Base-by-base conservation (phyloP, 2,888 invertebrate genomes). In the Tiliacea citrago region DNA sequence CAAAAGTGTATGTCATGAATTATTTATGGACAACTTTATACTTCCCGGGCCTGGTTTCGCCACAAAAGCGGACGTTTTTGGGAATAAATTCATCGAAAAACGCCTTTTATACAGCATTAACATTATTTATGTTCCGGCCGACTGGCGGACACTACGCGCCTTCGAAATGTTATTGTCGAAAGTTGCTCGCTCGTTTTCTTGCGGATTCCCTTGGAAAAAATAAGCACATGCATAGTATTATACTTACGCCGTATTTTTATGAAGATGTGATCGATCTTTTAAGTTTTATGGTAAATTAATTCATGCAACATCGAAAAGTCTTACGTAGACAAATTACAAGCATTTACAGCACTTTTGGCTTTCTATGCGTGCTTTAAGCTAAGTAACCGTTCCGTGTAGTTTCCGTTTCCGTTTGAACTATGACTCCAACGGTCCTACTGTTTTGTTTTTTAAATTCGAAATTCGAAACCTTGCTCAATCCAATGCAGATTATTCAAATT, bases 21-120 rank as follows among this genome's bases (percentile, higher is more conserved):
- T 91, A 95, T 95, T 92, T 93, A 96, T 95, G 93, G 91, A 95
- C 95, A 95, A 92, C 94, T 96, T 95, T 91, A 94, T 94, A 95
- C 92, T 93, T 94, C 91, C 91, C 90, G 90, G 86, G 88, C 90
- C 86, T 85, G 88, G 91, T 92, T 93, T 93, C 91, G 92, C 90
- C 83, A 89, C 91, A 91, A 94, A 93, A 92, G 91, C 90, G 88
- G 88, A 90, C 92, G 91, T 92, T 95, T 95, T 95, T 92, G 91
- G 92, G 91, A 90, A 95, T 94, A 93, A 95, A 94, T 95, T 94
- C 94, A 93, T 94, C 92, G 93, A 94, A 95, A 94, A 95, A 93
- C 93, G 92, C 93, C 94, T 93, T 95, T 95, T 95, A 94, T 92
- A 90, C 89, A 80, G 88, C 91, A 95, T 95, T 95, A 94, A 94